phyloP scores from a whole-genome alignment of 1,140 invertebrate species.

The Calephelis virginiensis region DNA sequence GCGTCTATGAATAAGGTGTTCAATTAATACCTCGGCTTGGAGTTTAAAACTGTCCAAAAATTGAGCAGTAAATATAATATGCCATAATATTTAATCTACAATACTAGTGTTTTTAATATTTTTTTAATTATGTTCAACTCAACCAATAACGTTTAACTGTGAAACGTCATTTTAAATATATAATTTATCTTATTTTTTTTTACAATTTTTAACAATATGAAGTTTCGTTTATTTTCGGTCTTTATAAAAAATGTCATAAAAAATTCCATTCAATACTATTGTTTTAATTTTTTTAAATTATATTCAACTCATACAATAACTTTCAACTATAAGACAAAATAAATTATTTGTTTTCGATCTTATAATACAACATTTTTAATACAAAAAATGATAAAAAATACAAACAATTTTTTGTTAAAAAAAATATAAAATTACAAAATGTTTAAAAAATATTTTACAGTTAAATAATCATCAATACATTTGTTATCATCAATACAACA shows the following conservation, averaged over 20 bases:
- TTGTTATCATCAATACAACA: neutral
- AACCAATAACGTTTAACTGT: slow-evolving; percentile 1
- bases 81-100: slow-evolving; percentile 7
- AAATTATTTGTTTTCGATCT: slow-evolving; percentile 12
- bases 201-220: slow-evolving; percentile 10
- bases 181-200: slow-evolving; percentile 10
- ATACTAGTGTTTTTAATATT: slow-evolving; percentile 14
- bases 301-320: slow-evolving; percentile 5
- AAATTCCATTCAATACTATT: neutral
- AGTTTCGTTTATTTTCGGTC: slow-evolving; percentile 10
- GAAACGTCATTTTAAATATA: slow-evolving; percentile 9
- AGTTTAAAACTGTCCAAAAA: slow-evolving; percentile 14
- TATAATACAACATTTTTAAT: slow-evolving; percentile 3
- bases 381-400: slow-evolving; percentile 5
- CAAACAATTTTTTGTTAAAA: slow-evolving; percentile 12
- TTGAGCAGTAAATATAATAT: slow-evolving; percentile 15
- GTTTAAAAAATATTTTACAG: slow-evolving; percentile 1
- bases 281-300: slow-evolving; percentile 10
- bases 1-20: too few species aligned
- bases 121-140: slow-evolving; percentile 11
- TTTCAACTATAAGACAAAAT: slow-evolving; percentile 10
- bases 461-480: neutral
- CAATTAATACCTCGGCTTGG: neutral
- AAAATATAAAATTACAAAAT: slow-evolving; percentile 17
- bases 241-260: slow-evolving; percentile 9